phyloP scores from a whole-genome alignment of 2,113 vertebrate species.

The Talpa occidentalis region DNA sequence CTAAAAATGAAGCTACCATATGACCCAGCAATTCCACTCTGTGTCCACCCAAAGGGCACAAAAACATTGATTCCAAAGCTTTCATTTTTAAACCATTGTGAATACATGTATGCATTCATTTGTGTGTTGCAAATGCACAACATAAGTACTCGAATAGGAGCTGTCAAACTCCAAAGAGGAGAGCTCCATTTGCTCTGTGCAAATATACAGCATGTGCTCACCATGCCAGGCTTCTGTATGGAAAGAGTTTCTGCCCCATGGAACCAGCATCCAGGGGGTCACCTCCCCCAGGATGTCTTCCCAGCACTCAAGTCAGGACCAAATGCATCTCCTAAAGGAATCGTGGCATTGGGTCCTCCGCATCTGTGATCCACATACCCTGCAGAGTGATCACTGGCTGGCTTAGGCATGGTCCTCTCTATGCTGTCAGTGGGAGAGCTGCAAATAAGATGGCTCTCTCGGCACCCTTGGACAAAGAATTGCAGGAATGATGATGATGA shows the following conservation, averaged over 20 bases:
- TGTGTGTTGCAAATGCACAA: neutral
- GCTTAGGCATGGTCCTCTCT: neutral
- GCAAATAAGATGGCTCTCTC: neutral
- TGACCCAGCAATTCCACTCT: no score
- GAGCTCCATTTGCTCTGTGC: neutral
- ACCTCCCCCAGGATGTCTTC: neutral
- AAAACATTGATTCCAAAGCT: no score
- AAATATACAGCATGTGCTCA: neutral
- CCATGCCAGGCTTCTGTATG: neutral
- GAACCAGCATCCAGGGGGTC: neutral
- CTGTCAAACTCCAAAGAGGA: neutral
- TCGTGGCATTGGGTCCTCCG: rapidly evolving
- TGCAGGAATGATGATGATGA: neutral
- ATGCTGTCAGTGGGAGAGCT: rapidly evolving
- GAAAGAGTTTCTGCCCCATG: neutral
- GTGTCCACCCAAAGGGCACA: no score
- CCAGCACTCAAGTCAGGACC: neutral
- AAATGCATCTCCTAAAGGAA: neutral
- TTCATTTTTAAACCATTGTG: neutral
- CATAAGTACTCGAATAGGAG: neutral
- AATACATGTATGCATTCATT: neutral
- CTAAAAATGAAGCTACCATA: no score
- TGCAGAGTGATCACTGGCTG: rapidly evolving
- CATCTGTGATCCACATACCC: neutral
- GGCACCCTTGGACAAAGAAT: neutral